Evolutionary conservation across 2,888 invertebrate genomes (phyloP).

Genomic region (Tortricodes alternella): DNA sequence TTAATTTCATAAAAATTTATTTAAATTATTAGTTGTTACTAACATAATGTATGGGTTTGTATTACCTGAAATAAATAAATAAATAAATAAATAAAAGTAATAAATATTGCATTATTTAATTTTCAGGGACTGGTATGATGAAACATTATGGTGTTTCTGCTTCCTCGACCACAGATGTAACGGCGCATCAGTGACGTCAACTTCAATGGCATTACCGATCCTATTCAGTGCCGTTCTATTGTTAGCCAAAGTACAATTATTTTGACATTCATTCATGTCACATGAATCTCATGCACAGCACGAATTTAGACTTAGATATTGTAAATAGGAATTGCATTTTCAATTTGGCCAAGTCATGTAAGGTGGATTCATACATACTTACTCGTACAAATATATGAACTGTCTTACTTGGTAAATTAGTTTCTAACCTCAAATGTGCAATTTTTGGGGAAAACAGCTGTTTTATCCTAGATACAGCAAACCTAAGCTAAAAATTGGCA

Average conservation of each 20-base stretch:
- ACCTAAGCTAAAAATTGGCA: too few species aligned
- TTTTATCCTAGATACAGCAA: too few species aligned
- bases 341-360: background rate
- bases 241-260: constrained; percentile 45
- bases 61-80: background rate
- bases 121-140: constrained; percentile 90
- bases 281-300: constrained; percentile 4
- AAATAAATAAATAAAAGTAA: background rate
- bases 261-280: constrained; percentile 43
- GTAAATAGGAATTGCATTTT: background rate
- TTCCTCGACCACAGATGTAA: constrained; percentile 96
- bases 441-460: too few species aligned
- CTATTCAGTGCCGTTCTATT: constrained; percentile 45
- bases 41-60: too few species aligned
- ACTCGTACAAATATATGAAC: too few species aligned
- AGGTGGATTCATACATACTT: too few species aligned
- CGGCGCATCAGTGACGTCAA: constrained; percentile 56
- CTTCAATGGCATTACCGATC: constrained; percentile 57
- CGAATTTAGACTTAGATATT: constrained; percentile 7
- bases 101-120: background rate
- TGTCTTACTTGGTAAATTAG: too few species aligned
- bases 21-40: too few species aligned
- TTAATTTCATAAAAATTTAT: too few species aligned
- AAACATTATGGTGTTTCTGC: constrained; percentile 94
- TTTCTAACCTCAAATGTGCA: too few species aligned